Evolutionary conservation across 2,797 vertebrate species (phyloP), one percentile per base, ranked within the genome.

Genomic region (Crenichthys baileyi): DNA sequence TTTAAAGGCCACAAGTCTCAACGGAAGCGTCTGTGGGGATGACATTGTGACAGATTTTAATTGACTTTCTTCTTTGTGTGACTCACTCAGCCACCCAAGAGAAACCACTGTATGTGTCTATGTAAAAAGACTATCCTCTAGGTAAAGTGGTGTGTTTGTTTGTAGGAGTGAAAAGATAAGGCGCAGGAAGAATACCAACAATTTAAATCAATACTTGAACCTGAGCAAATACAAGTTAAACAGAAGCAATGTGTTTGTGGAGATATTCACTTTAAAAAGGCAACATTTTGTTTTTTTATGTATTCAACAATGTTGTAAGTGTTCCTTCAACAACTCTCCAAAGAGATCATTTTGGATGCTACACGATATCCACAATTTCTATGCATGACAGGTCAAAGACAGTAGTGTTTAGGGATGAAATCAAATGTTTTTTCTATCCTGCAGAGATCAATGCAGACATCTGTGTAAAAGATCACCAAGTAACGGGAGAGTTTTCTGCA

Each of bases 11-110:
- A 58, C 67, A 82, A 51, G 83, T 77, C 63, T 76, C 78, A 72
- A 71, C 44, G 70, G 76, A 77, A 56, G n/a, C 36, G 79, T 84
- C 76, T 84, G 78, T 20, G 6, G 76, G 79, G 81, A 87, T 80
- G 80, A 87, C 80, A 79, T 85, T 68, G 65, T 83, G 89, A 76
- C 81, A 76, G 82, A 78, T 70, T 80, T 81, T 77, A 82, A 90
- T 85, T 83, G 78, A 73, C 56, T 82, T 75, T 75, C 77, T 67
- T 67, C 58, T 68, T 46, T 13, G 13, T 39, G 58, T 85, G 81
- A 89, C 82, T 84, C 78, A 85, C n/a, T 61, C 31, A 48, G 22
- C 73, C 80, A 53, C 7, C 70, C 65, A 39, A 31, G 36, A 80
- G 31, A 70, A 80, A n/a, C 51, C 58, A 56, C 22, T 80, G 60